A percentile compares a stretch with the other conserved stretches of the same genome.
phyloP scores from a whole-genome alignment of 2,888 invertebrate species.

The Chloroclystis v-ata region DNA sequence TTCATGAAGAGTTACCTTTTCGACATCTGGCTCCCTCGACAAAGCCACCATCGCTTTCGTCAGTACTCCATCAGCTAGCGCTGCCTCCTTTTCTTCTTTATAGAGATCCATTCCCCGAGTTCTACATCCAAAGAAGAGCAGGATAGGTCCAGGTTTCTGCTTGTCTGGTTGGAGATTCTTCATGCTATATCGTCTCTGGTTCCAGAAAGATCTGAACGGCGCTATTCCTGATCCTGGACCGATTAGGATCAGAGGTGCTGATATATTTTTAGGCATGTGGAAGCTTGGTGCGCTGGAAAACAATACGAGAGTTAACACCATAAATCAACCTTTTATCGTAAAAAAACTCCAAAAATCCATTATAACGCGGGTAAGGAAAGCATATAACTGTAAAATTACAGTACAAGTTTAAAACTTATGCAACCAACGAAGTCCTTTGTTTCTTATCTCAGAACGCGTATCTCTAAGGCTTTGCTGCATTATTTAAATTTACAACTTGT shows the following conservation, averaged over 20 bases:
- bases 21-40: slow-evolving; percentile 84
- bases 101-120: slow-evolving; percentile 88
- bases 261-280: slow-evolving; percentile 86
- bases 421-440: neutral
- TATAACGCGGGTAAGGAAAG: too few species aligned
- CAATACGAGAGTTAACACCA: too few species aligned
- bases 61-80: slow-evolving; percentile 82
- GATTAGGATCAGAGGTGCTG: slow-evolving; percentile 88
- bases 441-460: neutral
- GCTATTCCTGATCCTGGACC: slow-evolving; percentile 97
- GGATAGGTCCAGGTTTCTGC: slow-evolving; percentile 72
- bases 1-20: too few species aligned
- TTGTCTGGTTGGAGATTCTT: slow-evolving; percentile 33
- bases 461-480: neutral
- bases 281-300: slow-evolving; percentile 87
- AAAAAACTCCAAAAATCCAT: too few species aligned
- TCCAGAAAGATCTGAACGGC: slow-evolving; percentile 96
- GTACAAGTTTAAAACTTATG: too few species aligned
- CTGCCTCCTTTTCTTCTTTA: slow-evolving; percentile 85
- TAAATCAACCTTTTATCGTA: too few species aligned
- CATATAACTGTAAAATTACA: too few species aligned
- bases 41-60: slow-evolving; percentile 87
- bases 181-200: slow-evolving; percentile 79
- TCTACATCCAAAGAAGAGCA: slow-evolving; percentile 93
- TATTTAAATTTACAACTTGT: neutral